Evolutionary conservation across 2,113 vertebrate species (phyloP), one percentile per base, ranked within the genome.

Genomic region (Oncorhynchus tshawytscha): DNA sequence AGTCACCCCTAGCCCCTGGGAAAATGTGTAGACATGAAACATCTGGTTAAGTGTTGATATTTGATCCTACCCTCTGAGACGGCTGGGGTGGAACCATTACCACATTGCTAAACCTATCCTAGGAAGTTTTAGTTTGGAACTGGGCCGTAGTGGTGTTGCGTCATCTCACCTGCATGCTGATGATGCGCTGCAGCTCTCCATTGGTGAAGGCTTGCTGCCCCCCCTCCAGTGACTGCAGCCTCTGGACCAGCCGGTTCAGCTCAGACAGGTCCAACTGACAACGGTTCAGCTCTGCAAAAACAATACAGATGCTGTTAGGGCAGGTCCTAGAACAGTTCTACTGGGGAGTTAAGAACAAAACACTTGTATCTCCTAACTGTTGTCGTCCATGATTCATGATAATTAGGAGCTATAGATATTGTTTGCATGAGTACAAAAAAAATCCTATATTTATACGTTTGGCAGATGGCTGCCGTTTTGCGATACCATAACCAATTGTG

Each of bases 261-360:
- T 97, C 96, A 15, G 91, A 89, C 74, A 98, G 92, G 81, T 96
- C 95, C 0, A 82, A 84, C 88, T 97, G 94, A 79, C 96, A 97
- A 54, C 94, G 93, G 0, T 81, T 87, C 77, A 97, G 92, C 59
- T 96, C 97, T 98, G 82, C 25, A 60, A 0, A 4, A 68, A 54
- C 51, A 12, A 68, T 29, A 20, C 39, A 45, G 39, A 45, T 8
- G 22, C 7, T 13, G n/a, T 62, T 22, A 22, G 59, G 0, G 25
- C 15, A 59, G 31, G 60, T 71, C 59, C 67, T 60, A 67, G 22
- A 67, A 27, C 11, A 29, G 13, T 12, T 15, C 13, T 31, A 18
- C 2, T 5, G 59, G 6, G 59, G 59, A n/a, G 59, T 15, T 18
- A 54, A 54, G 39, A 45, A 2, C 39, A 45, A 45, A 45, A 45